phyloP scores from a whole-genome alignment of 2,797 vertebrate species.

The Pteropus rufus region DNA sequence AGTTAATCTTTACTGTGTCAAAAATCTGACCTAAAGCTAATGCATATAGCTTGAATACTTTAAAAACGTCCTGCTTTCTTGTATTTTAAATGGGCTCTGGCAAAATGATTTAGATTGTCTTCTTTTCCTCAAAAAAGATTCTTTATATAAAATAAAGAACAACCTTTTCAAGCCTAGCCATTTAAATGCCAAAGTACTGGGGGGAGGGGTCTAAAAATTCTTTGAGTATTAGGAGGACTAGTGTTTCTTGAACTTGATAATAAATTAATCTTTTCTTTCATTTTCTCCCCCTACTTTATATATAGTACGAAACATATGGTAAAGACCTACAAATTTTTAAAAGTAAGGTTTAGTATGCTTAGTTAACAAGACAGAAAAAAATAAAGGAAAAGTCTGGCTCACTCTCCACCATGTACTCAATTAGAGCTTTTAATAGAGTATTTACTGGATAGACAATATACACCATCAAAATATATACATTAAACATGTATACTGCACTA shows the following conservation, averaged over 20 bases:
- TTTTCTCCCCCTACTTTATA: not conserved
- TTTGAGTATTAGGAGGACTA: not conserved
- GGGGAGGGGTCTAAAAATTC: not conserved
- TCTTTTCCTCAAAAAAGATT: not conserved
- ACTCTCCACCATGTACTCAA: not conserved
- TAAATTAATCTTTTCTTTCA: not conserved
- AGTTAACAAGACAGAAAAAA: not conserved
- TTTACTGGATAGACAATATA: not conserved
- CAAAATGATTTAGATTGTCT: not conserved
- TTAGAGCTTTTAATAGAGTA: not conserved
- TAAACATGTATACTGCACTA: not conserved
- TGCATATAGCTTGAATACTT: not conserved
- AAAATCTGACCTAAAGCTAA: not conserved
- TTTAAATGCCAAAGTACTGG: not conserved
- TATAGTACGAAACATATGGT: not conserved
- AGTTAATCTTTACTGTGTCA: not conserved
- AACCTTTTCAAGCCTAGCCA: not conserved
- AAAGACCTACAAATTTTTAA: not conserved
- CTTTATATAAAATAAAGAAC: not conserved
- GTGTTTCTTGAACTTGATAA: not conserved
- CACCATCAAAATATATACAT: not conserved
- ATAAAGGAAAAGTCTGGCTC: not conserved
- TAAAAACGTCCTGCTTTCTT: not conserved
- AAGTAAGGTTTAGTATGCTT: not conserved
- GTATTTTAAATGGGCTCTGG: not conserved